Percentiles rank a stretch among this genome's conserved stretches.
These are phyloP conservation scores for Drosophila sproati DNA, from an alignment of 1,140 invertebrate genomes.

Conservation along the genomic window DNA sequence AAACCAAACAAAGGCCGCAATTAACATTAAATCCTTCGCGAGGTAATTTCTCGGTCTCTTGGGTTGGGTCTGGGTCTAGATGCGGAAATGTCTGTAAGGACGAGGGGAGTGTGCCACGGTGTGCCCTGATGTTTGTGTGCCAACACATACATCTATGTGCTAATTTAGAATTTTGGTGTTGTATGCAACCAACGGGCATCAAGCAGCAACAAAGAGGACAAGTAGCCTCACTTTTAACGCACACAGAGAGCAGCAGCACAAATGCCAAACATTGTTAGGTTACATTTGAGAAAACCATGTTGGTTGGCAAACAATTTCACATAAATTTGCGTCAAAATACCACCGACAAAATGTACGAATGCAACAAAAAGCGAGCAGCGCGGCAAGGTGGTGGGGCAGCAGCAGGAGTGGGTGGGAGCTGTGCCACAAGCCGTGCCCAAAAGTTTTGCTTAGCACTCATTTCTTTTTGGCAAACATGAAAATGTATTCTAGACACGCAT, in stretches of 20 bases:
- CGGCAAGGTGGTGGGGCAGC: neutral
- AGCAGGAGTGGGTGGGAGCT: neutral
- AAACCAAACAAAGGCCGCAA: slow-evolving; percentile 74
- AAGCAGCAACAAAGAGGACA: neutral
- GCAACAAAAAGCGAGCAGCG: slow-evolving; percentile 45
- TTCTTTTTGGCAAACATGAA: slow-evolving; percentile 76
- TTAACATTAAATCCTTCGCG: slow-evolving; percentile 70
- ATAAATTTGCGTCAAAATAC: slow-evolving; percentile 77
- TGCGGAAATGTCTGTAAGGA: neutral
- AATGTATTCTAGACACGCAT: slow-evolving; percentile 83
- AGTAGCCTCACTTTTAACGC: neutral
- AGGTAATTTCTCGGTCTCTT: neutral
- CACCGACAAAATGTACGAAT: slow-evolving; percentile 67
- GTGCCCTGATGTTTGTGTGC: neutral
- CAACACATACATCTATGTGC: slow-evolving; percentile 24
- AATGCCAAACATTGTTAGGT: slow-evolving; percentile 47
- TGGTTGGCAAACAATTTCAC: slow-evolving; percentile 73
- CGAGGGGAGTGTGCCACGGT: neutral
- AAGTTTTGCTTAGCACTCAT: slow-evolving; percentile 45
- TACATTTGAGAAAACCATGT: slow-evolving; percentile 73
- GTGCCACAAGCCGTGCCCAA: slow-evolving; percentile 12
- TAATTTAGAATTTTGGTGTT: slow-evolving; percentile 59
- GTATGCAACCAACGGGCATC: slow-evolving; percentile 35
- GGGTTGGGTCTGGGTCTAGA: neutral
- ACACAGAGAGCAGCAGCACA: neutral